These are phyloP conservation scores for Oreohelix idahoensis DNA, from an alignment of 1,140 invertebrate species.

Conservation along the genomic window DNA sequence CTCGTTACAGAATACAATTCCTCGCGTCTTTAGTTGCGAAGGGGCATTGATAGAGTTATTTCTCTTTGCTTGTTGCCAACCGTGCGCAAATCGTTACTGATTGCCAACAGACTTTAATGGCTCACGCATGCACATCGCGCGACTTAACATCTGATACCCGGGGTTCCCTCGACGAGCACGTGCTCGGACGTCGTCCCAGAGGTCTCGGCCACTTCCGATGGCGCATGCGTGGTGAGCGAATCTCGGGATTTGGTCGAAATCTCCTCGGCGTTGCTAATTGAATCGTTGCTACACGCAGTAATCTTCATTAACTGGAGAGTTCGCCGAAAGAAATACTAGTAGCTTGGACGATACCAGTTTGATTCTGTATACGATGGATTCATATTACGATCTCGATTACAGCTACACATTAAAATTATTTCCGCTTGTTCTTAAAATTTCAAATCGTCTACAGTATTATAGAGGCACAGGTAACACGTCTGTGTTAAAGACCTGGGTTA, in stretches of 20 bases:
- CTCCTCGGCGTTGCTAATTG: slow-evolving; percentile 27
- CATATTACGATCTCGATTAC: too few species aligned
- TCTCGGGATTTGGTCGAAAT: slow-evolving; percentile 17
- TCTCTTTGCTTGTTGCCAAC: not conserved
- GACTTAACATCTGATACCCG: slow-evolving; percentile 32
- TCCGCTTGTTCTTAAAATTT: too few species aligned
- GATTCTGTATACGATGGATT: too few species aligned
- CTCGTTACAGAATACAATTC: not conserved
- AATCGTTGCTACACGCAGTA: slow-evolving; percentile 17
- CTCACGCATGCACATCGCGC: slow-evolving; percentile 22
- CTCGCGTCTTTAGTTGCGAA: not conserved
- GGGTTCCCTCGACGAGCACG: not conserved
- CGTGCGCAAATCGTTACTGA: slow-evolving; percentile 15
- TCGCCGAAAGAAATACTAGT: not conserved
- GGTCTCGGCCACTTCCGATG: slow-evolving; percentile 19
- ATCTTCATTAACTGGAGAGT: slow-evolving; percentile 23
- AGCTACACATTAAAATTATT: too few species aligned
- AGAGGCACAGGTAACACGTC: too few species aligned
- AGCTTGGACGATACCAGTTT: not conserved
- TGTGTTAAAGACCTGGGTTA: too few species aligned
- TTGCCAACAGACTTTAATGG: slow-evolving; percentile 29
- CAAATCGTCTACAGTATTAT: too few species aligned
- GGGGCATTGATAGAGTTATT: not conserved
- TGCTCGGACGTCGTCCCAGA: slow-evolving; percentile 6
- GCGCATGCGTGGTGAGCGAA: slow-evolving; percentile 24